A percentile compares a stretch with the other conserved stretches of the same genome.
Conservation (phyloP, 1,140 invertebrate species). For the Diorhabda elongata region DNA sequence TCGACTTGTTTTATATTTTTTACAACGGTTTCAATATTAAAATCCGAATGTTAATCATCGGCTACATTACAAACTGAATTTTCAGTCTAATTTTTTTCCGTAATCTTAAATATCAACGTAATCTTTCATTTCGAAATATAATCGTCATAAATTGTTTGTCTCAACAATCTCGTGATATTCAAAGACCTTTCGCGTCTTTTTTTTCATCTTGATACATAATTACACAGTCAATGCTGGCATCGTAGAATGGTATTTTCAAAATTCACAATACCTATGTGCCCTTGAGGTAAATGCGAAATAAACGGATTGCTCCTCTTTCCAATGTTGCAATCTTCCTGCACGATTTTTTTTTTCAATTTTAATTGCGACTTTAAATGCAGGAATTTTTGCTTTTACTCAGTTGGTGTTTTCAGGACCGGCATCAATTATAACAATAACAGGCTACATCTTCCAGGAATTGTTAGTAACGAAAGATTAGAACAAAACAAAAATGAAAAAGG, state of each 20-base stretch:
- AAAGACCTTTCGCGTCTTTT: neutral
- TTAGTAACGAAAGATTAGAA: too few species aligned
- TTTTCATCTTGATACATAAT: neutral
- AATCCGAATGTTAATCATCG: too few species aligned
- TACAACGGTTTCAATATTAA: too few species aligned
- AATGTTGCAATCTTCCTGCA: neutral
- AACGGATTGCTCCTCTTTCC: neutral
- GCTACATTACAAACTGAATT: too few species aligned
- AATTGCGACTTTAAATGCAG: neutral
- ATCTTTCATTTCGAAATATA: too few species aligned
- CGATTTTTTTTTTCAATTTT: neutral
- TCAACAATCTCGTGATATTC: neutral
- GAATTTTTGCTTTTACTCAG: neutral
- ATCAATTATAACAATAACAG: too few species aligned
- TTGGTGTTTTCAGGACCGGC: neutral
- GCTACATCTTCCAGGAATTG: too few species aligned
- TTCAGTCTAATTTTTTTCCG: too few species aligned
- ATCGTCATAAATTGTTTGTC: neutral
- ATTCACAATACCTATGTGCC: slow-evolving; percentile 1
- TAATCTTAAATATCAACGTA: too few species aligned
- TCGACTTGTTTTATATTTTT: too few species aligned
- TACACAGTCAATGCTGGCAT: neutral
- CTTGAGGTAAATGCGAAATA: neutral
- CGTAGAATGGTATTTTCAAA: neutral
- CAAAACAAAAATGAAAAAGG: too few species aligned